Percentiles rank a stretch among this genome's conserved stretches.
These are phyloP conservation scores for Bombus impatiens DNA, from an alignment of 1,140 invertebrate genomes.

Conservation along the genomic window DNA sequence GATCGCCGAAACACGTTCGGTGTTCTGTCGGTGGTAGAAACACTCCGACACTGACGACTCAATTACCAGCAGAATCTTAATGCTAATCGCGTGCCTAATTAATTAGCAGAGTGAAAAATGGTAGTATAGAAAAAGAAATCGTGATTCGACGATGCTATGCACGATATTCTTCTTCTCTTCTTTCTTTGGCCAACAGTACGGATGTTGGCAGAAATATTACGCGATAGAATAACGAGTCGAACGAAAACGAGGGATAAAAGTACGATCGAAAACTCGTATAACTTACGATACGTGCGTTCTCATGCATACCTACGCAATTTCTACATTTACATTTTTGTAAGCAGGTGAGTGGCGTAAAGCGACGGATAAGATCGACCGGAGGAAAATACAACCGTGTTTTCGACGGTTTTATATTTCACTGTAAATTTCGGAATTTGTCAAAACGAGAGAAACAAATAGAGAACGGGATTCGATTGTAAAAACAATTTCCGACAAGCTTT, in stretches of 20 bases:
- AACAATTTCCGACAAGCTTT: neutral
- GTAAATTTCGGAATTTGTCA: slow-evolving; percentile 42
- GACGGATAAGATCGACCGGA: slow-evolving; percentile 4
- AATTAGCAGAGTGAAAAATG: slow-evolving; percentile 76
- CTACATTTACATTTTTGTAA: neutral
- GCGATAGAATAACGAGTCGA: too few relatives aligned
- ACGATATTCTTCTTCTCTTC: neutral
- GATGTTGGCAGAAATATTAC: neutral
- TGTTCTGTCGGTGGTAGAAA: slow-evolving; percentile 38
- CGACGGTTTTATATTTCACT: neutral
- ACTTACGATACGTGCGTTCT: neutral
- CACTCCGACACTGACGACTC: slow-evolving; percentile 71
- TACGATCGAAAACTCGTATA: neutral
- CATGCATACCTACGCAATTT: neutral
- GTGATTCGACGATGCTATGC: neutral
- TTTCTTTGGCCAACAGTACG: neutral
- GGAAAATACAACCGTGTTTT: slow-evolving; percentile 30
- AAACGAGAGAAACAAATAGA: neutral
- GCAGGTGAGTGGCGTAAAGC: neutral
- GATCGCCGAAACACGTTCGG: slow-evolving; percentile 65
- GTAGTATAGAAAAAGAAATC: slow-evolving; percentile 61
- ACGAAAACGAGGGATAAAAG: neutral
- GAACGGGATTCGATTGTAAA: neutral
- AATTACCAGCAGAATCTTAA: slow-evolving; percentile 76
- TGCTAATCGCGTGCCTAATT: slow-evolving; percentile 78